A percentile compares a stretch with the other conserved stretches of the same genome.
Evolutionary conservation across 2,113 vertebrate species (phyloP).

Genomic region (Lepus europaeus): DNA sequence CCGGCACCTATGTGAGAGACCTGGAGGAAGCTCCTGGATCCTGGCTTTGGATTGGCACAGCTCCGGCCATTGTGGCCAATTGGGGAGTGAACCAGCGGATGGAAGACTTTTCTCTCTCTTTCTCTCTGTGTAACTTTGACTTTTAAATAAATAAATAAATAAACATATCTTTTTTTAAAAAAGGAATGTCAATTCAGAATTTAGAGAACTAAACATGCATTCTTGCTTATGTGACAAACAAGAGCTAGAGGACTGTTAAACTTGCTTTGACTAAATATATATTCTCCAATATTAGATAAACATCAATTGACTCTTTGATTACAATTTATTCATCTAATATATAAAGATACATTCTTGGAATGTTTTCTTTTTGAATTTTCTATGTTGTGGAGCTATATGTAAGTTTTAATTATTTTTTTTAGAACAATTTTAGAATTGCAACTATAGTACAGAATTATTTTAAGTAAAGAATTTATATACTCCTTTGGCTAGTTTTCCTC

Average conservation of each 20-base stretch:
- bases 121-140: too few species aligned
- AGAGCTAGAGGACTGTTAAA: neutral
- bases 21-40: too few species aligned
- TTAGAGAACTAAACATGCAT: neutral
- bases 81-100: too few species aligned
- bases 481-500: rapidly evolving
- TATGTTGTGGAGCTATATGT: neutral
- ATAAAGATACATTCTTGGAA: neutral
- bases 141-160: too few species aligned
- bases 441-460: neutral
- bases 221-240: neutral
- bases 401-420: neutral
- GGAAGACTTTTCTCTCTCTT: too few species aligned
- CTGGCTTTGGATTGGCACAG: too few species aligned
- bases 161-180: too few species aligned
- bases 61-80: too few species aligned
- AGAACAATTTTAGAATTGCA: conserved; percentile 4
- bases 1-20: too few species aligned
- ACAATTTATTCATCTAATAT: neutral
- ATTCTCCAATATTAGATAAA: neutral
- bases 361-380: neutral
- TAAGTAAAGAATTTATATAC: neutral
- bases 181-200: conserved; percentile 49
- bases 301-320: neutral
- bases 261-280: neutral